phyloP scores from a whole-genome alignment of 2,888 invertebrate species.

The Lasioglossum zephyrum region DNA sequence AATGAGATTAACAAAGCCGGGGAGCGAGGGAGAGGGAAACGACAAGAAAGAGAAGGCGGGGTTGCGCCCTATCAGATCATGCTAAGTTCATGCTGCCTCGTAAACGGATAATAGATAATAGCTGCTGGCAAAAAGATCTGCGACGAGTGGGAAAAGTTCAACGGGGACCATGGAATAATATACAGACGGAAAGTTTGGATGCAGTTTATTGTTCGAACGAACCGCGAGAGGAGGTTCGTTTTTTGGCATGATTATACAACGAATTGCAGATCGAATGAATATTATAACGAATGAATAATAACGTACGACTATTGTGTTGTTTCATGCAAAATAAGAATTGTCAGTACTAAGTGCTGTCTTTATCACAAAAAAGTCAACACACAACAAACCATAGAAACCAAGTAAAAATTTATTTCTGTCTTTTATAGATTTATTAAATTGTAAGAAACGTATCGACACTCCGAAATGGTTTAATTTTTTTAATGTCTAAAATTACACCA shows the following conservation, averaged over 20 bases:
- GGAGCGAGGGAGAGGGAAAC: background rate
- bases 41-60: constrained; percentile 49
- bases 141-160: constrained; percentile 7
- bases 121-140: constrained; percentile 49
- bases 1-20: constrained; percentile 8
- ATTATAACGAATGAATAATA: no score
- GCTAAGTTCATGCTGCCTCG: constrained; percentile 51
- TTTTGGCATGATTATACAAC: background rate
- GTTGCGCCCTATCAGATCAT: constrained; percentile 65
- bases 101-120: constrained; percentile 70
- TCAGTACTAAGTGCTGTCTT: no score
- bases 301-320: no score
- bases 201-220: background rate
- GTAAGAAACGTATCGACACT: no score
- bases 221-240: background rate
- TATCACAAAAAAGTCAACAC: no score
- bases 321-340: no score
- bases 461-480: no score
- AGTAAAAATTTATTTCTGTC: no score
- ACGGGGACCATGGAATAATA: background rate
- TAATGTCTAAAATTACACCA: no score
- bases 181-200: background rate
- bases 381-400: no score
- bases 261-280: background rate
- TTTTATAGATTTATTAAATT: no score